These are phyloP conservation scores for Sinhomidia bicolor DNA, from an alignment of 2,888 invertebrate species.

Conservation along the genomic window DNA sequence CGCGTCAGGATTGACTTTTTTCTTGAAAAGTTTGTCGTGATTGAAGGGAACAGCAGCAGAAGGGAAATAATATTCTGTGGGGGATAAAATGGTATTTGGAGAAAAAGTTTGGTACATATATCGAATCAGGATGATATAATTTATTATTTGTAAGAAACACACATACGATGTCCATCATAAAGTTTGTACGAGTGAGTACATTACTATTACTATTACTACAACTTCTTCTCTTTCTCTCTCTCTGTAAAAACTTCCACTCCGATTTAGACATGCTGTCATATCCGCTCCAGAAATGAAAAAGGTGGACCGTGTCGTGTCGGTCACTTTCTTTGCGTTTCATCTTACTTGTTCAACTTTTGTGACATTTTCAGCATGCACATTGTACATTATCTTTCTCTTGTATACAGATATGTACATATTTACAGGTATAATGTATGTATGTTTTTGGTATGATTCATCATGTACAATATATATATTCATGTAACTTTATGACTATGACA, in stretches of 20 bases:
- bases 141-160: background rate
- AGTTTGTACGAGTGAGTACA: background rate
- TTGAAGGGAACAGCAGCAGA: background rate
- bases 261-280: slow-evolving; percentile 51
- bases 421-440: too few relatives aligned
- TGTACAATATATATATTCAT: background rate
- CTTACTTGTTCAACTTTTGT: slow-evolving; percentile 5
- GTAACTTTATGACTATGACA: slow-evolving; percentile 56
- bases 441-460: slow-evolving; percentile 18
- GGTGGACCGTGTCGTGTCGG: slow-evolving; percentile 37
- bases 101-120: background rate
- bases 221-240: too few relatives aligned
- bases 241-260: slow-evolving; percentile 10
- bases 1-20: slow-evolving; percentile 56
- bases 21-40: slow-evolving; percentile 44
- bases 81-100: background rate
- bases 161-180: slow-evolving; percentile 16
- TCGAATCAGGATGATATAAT: background rate
- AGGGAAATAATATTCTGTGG: background rate
- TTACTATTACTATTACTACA: too few relatives aligned
- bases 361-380: slow-evolving; percentile 9
- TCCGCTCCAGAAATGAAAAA: slow-evolving; percentile 17
- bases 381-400: background rate
- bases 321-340: slow-evolving; percentile 39
- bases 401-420: background rate